These are phyloP conservation scores for Pterocles gutturalis DNA, from an alignment of 2,113 vertebrate species.

Conservation along the genomic window DNA sequence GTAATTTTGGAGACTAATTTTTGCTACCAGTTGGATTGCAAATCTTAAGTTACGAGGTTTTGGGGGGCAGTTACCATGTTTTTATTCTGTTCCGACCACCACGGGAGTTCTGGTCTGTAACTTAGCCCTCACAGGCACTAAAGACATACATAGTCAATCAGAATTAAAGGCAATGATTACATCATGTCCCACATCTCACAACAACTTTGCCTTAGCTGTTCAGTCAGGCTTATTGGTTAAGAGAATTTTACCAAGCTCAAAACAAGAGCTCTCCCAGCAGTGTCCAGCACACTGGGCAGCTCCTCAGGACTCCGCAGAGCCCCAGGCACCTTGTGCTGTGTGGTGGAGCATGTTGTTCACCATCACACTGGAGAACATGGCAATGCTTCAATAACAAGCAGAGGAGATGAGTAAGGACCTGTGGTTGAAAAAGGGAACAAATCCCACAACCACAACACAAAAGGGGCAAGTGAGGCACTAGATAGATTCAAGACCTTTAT, in stretches of 20 bases:
- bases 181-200: neutral
- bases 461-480: neutral
- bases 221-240: neutral
- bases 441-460: neutral
- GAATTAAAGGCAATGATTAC: constrained; percentile 19
- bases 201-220: neutral
- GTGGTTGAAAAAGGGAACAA: neutral
- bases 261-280: neutral
- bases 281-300: neutral
- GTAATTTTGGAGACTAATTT: neutral
- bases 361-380: neutral
- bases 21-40: neutral
- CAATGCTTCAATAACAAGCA: neutral
- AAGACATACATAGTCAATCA: neutral
- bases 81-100: neutral
- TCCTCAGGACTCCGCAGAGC: neutral
- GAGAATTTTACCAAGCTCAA: neutral
- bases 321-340: neutral
- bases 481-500: neutral
- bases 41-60: neutral
- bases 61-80: neutral
- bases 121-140: neutral
- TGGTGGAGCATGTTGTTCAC: neutral
- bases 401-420: neutral
- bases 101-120: neutral